These are phyloP conservation scores for Ectobius pallidus DNA, from an alignment of 2,888 invertebrate genomes.

Conservation along the genomic window DNA sequence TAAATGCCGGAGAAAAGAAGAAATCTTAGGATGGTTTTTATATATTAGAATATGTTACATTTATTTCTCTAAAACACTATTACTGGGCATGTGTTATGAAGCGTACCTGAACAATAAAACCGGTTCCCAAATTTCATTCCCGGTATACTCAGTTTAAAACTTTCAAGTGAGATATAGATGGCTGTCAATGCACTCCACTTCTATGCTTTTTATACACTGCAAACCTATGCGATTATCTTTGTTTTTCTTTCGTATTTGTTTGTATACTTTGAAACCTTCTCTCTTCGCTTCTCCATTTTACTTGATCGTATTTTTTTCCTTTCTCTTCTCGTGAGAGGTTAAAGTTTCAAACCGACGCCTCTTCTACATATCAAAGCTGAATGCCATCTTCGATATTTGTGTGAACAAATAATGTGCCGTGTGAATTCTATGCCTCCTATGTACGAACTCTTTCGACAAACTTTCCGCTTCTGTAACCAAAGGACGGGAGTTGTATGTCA, in stretches of 20 bases:
- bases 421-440: not conserved
- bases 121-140: too few species aligned
- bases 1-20: too few species aligned
- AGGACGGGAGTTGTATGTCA: not conserved
- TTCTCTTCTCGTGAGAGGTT: not conserved
- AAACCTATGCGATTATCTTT: too few species aligned
- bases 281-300: not conserved
- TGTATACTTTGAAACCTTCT: not conserved
- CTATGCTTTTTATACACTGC: too few species aligned
- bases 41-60: too few species aligned
- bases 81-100: too few species aligned
- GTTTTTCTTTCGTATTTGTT: not conserved
- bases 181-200: too few species aligned
- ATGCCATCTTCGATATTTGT: constrained; percentile 3
- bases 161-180: too few species aligned
- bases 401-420: not conserved
- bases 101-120: too few species aligned
- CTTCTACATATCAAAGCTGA: constrained; percentile 14
- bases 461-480: not conserved
- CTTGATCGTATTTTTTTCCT: not conserved
- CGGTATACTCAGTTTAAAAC: too few species aligned
- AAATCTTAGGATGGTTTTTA: too few species aligned
- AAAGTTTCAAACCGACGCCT: constrained; percentile 4
- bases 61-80: too few species aligned
- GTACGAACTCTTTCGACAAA: not conserved